These are phyloP conservation scores for Leuciscus waleckii DNA, from an alignment of 2,797 vertebrate species.

Conservation along the genomic window DNA sequence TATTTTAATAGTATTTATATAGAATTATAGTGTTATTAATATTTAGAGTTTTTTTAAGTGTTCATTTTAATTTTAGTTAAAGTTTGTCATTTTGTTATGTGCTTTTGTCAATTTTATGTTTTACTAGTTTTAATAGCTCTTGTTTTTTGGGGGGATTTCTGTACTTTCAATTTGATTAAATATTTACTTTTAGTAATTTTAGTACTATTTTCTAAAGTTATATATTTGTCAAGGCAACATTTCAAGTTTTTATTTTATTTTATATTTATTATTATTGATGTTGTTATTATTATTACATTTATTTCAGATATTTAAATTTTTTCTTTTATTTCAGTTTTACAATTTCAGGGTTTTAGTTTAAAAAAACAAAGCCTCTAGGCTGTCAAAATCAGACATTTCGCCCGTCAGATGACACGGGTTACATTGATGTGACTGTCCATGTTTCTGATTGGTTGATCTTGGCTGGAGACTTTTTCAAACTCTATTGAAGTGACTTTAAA, in stretches of 20 bases:
- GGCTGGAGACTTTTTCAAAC: not conserved
- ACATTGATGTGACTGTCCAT: not conserved
- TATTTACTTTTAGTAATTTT: not conserved
- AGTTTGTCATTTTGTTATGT: not conserved
- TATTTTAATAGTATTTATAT: slow-evolving; percentile 5
- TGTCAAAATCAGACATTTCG: not conserved
- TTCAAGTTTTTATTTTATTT: too few relatives aligned
- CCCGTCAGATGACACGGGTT: not conserved
- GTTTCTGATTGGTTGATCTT: not conserved
- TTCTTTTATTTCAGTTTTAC: not conserved
- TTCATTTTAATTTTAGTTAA: not conserved
- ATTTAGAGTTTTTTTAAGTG: not conserved
- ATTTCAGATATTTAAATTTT: not conserved
- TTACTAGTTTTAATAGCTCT: not conserved
- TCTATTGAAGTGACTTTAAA: not conserved
- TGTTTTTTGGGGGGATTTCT: not conserved
- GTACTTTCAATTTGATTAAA: not conserved
- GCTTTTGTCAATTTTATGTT: not conserved
- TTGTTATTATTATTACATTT: too few relatives aligned
- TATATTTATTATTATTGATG: too few relatives aligned
- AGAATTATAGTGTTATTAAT: not conserved
- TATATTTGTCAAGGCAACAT: too few relatives aligned
- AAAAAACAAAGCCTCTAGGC: not conserved
- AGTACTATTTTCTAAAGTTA: not conserved
- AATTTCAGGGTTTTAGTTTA: not conserved